phyloP scores from a whole-genome alignment of 1,140 invertebrate genomes.

The Melipona quadrifasciata region DNA sequence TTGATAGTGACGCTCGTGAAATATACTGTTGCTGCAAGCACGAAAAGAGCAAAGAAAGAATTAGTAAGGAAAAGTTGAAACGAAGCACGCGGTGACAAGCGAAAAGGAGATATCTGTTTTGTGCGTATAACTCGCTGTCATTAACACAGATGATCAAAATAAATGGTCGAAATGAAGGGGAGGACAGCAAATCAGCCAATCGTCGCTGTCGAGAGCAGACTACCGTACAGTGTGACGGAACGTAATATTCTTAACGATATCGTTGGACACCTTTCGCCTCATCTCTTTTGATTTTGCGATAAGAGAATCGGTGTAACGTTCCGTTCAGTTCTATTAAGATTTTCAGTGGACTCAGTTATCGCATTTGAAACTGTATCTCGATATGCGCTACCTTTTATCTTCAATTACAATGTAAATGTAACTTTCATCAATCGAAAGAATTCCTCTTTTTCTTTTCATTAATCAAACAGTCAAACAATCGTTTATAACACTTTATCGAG shows the following conservation, averaged over 20 bases:
- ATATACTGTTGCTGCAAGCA: too few species aligned
- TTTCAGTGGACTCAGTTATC: background rate
- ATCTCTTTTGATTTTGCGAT: conserved; percentile 48
- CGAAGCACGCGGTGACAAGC: background rate
- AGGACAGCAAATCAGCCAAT: background rate
- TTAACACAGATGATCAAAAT: background rate
- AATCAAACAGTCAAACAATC: background rate
- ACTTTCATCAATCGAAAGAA: background rate
- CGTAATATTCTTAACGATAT: conserved; percentile 47
- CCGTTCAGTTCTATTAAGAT: background rate
- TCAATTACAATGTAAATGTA: background rate
- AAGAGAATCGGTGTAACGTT: conserved; percentile 39
- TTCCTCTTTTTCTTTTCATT: background rate
- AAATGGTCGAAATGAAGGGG: background rate
- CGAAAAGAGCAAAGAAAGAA: background rate
- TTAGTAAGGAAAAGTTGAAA: background rate
- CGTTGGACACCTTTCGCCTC: conserved; percentile 31
- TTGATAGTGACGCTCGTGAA: background rate
- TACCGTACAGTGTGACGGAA: conserved; percentile 40
- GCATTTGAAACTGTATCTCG: background rate
- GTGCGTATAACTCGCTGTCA: background rate
- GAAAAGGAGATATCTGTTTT: background rate
- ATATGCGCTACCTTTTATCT: background rate
- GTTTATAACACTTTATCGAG: background rate
- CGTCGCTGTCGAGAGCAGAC: conserved; percentile 17